Percentiles rank a stretch among this genome's conserved stretches.
Conservation (phyloP, 2,888 invertebrate species). For the Deilephila elpenor region DNA sequence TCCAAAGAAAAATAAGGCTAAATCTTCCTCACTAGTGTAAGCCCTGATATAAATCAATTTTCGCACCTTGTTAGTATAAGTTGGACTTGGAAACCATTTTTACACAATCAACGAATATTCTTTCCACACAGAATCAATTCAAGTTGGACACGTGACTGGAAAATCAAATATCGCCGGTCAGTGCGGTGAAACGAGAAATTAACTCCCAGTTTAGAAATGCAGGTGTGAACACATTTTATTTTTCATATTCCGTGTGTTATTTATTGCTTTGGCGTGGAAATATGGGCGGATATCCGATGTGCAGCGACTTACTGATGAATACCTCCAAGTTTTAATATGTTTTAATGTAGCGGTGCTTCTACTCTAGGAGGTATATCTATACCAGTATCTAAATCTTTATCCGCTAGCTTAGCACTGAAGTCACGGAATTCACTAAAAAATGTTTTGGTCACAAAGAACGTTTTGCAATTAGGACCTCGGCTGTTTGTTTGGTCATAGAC, state of each 20-base stretch:
- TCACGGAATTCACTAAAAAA: too few species aligned
- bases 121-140: neutral
- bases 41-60: neutral
- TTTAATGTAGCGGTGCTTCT: too few species aligned
- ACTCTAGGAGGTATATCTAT: too few species aligned
- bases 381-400: too few species aligned
- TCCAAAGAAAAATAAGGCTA: too few species aligned
- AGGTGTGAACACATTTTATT: conserved; percentile 1
- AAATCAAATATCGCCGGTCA: neutral
- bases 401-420: too few species aligned
- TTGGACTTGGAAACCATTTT: neutral
- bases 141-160: conserved; percentile 3
- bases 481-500: too few species aligned
- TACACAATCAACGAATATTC: neutral
- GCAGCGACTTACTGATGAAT: neutral
- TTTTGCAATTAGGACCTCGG: too few species aligned
- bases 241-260: neutral
- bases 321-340: too few species aligned
- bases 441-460: too few species aligned
- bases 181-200: conserved; percentile 3
- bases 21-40: too few species aligned
- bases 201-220: conserved; percentile 3
- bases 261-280: neutral
- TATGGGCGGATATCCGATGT: neutral
- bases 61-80: neutral